Percentiles rank a stretch among this genome's conserved stretches.
phyloP scores from a whole-genome alignment of 2,797 vertebrate species.

The Cichlasoma orientale region DNA sequence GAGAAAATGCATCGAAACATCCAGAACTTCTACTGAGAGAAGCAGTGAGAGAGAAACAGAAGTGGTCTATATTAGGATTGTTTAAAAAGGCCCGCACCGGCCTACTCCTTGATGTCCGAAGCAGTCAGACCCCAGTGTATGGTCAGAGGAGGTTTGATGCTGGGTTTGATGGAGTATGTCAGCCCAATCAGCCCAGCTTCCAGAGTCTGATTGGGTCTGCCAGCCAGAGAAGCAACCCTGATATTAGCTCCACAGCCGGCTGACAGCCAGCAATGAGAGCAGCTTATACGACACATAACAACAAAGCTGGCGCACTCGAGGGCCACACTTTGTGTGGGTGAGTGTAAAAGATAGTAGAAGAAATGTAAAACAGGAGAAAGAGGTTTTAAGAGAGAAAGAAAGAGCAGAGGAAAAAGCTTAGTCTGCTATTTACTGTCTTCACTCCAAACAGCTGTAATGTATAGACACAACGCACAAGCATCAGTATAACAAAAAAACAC shows the following conservation, averaged over 20 bases:
- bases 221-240: conserved; percentile 80
- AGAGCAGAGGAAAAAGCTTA: conserved; percentile 24
- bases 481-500: too few species aligned
- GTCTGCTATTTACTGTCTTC: neutral
- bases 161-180: conserved; percentile 87
- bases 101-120: conserved; percentile 70
- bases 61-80: conserved; percentile 74
- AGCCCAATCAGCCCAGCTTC: conserved; percentile 84
- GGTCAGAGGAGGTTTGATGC: conserved; percentile 73
- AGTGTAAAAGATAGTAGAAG: conserved; percentile 59
- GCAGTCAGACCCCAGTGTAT: conserved; percentile 75
- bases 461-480: neutral
- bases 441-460: neutral
- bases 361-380: conserved; percentile 57
- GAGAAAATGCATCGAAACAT: conserved; percentile 30
- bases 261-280: conserved; percentile 79
- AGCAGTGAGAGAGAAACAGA: conserved; percentile 44
- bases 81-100: conserved; percentile 66
- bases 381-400: conserved; percentile 39
- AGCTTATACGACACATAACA: conserved; percentile 69
- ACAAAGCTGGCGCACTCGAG: conserved; percentile 57
- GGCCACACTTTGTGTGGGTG: conserved; percentile 64
- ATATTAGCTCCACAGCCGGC: conserved; percentile 82
- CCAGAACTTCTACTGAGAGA: conserved; percentile 15
- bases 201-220: conserved; percentile 85